Percentiles rank a stretch among this genome's conserved stretches.
Conservation (phyloP, 2,797 vertebrate genomes). For the Hypotaenidia okinawae region DNA sequence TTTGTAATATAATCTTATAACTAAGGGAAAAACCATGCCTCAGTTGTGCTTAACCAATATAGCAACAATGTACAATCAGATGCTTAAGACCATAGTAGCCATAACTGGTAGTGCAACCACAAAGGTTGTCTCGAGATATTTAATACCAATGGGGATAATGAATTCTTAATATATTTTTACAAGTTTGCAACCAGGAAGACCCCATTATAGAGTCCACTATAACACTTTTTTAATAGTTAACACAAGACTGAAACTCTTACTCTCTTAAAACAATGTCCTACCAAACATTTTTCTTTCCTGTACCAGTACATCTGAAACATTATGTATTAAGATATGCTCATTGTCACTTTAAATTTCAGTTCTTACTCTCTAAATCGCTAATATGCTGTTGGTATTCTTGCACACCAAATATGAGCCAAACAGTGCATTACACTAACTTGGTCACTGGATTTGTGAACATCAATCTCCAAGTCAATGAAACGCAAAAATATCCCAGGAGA, state of each 20-base stretch:
- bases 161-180: slow-evolving; percentile 58
- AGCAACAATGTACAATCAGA: slow-evolving; percentile 54
- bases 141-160: slow-evolving; percentile 38
- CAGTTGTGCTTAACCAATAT: slow-evolving; percentile 49
- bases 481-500: background rate
- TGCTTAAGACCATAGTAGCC: slow-evolving; percentile 39
- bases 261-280: slow-evolving; percentile 30
- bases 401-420: slow-evolving; percentile 77
- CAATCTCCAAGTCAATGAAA: slow-evolving; percentile 31
- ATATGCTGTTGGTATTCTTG: slow-evolving; percentile 72
- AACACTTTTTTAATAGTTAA: slow-evolving; percentile 52
- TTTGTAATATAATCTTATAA: slow-evolving; percentile 59
- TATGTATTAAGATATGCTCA: slow-evolving; percentile 50
- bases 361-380: slow-evolving; percentile 51
- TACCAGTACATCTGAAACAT: slow-evolving; percentile 26
- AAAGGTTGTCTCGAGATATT: slow-evolving; percentile 21
- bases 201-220: slow-evolving; percentile 23
- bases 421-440: slow-evolving; percentile 75
- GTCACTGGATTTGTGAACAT: slow-evolving; percentile 53
- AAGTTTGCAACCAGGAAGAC: slow-evolving; percentile 53
- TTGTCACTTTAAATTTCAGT: slow-evolving; percentile 76
- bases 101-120: slow-evolving; percentile 33
- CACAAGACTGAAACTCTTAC: slow-evolving; percentile 29
- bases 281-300: slow-evolving; percentile 56
- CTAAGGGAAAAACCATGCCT: slow-evolving; percentile 58